Conservation (phyloP, 1,140 invertebrate genomes). For the Drosophila carrolli region DNA sequence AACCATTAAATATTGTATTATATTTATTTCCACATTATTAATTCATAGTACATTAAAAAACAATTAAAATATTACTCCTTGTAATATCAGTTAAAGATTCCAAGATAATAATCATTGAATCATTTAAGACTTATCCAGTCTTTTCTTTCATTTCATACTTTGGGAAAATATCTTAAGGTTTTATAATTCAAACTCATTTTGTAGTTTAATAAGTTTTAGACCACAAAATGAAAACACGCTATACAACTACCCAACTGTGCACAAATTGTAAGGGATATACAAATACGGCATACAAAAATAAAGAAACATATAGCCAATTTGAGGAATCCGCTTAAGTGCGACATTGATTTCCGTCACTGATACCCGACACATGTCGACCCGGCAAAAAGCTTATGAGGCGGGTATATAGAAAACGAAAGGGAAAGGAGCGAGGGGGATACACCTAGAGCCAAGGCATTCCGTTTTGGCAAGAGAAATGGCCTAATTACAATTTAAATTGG, state of each 20-base stretch:
- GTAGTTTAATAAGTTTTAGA: too few relatives aligned
- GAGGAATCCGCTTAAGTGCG: constrained; percentile 80
- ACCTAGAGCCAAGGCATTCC: background rate
- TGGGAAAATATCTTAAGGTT: too few relatives aligned
- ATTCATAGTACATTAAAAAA: too few relatives aligned
- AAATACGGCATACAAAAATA: constrained; percentile 21
- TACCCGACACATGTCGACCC: constrained; percentile 67
- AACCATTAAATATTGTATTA: background rate
- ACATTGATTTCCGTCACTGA: constrained; percentile 79
- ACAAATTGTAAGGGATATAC: background rate
- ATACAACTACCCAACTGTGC: too few relatives aligned
- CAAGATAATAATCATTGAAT: too few relatives aligned
- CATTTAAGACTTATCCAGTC: too few relatives aligned
- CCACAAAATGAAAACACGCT: too few relatives aligned
- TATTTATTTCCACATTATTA: too few relatives aligned
- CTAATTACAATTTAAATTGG: constrained; percentile 38
- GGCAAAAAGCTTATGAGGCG: constrained; percentile 27
- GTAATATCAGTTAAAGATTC: too few relatives aligned
- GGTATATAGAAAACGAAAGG: background rate
- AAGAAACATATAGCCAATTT: constrained; percentile 79
- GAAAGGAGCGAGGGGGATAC: background rate
- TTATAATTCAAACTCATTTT: too few relatives aligned
- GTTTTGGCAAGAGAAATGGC: constrained; percentile 1
- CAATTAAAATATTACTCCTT: too few relatives aligned
- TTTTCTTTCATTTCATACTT: too few relatives aligned